A percentile compares a stretch with the other conserved stretches of the same genome.
Conservation (phyloP, 2,888 invertebrate genomes). For the Phortica okadai region DNA sequence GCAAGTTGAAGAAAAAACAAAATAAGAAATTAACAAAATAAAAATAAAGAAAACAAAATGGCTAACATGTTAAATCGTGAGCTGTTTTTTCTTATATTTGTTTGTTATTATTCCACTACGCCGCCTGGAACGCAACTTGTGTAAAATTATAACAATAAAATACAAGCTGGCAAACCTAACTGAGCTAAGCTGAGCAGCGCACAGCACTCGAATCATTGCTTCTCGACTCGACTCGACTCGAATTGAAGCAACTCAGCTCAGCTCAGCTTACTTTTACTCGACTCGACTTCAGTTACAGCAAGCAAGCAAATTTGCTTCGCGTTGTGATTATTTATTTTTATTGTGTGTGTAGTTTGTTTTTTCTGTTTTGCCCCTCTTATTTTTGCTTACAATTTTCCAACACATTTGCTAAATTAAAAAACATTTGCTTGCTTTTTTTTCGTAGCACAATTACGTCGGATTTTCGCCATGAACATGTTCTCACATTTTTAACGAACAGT, state of each 20-base stretch:
- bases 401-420: constrained; percentile 69
- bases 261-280: constrained; percentile 43
- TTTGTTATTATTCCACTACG: background rate
- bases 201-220: background rate
- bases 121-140: background rate
- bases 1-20: background rate
- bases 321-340: background rate
- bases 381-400: constrained; percentile 65
- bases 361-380: constrained; percentile 30
- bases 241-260: constrained; percentile 21
- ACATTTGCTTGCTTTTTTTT: background rate
- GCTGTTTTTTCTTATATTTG: background rate
- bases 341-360: background rate
- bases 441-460: background rate
- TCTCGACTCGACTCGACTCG: constrained; percentile 16
- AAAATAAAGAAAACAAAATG: constrained; percentile 8
- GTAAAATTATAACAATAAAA: constrained; percentile 16
- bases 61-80: background rate
- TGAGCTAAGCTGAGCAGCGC: background rate
- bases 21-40: background rate
- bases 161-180: constrained; percentile 11
- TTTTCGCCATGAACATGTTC: background rate
- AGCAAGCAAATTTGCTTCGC: background rate
- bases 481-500: background rate
- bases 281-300: constrained; percentile 12